Evolutionary conservation across 2,888 invertebrate species (phyloP), one percentile per base, ranked within the genome.

Genomic region (Eupithecia subfuscata): DNA sequence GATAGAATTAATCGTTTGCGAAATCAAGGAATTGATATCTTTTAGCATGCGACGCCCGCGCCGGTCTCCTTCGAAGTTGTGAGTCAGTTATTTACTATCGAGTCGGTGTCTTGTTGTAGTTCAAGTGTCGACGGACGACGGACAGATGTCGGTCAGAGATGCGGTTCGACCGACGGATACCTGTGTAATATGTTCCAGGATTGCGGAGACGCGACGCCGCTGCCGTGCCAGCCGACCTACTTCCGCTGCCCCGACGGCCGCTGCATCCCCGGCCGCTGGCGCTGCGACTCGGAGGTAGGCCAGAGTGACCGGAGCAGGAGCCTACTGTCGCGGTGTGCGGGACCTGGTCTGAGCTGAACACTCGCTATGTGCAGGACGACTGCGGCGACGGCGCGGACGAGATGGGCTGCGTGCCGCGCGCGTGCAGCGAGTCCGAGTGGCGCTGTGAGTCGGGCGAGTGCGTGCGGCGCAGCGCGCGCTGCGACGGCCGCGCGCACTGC

Each of bases 351-450:
- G 18, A 48, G 5, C 16, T 14, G 1, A 18, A 8, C 11, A 4
- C 11, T 22, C 4, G 9, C 7, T 16, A 14, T 56, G 70, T 43
- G 7, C 65, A 78, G 84, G 96, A 97, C 87, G 98, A 98, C 90
- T 98, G 98, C 90, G 97, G 96, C 48, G 97, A 98, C 91, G 96
- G 96, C 81, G 97, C 97, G 70, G 98, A 98, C 90, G 98, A 98
- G 91, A 84, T 95, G 65, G 95, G 92, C 80, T 98, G 98, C 89
- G 82, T 80, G 82, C 96, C 96, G 82, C 93, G 97, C 68, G 96
- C 96, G 84, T 97, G 97, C 89, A 96, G 96, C 63, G 97, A 97
- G 91, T 96, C 96, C 1, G 97, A 97, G 90, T 97, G 96, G 89
- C 94, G 96, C 79, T 90, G 93, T 89, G 79, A 90, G 75, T 87